Base-by-base conservation (phyloP, 1,140 invertebrate genomes). In the Leptinotarsa undecemlineata region DNA sequence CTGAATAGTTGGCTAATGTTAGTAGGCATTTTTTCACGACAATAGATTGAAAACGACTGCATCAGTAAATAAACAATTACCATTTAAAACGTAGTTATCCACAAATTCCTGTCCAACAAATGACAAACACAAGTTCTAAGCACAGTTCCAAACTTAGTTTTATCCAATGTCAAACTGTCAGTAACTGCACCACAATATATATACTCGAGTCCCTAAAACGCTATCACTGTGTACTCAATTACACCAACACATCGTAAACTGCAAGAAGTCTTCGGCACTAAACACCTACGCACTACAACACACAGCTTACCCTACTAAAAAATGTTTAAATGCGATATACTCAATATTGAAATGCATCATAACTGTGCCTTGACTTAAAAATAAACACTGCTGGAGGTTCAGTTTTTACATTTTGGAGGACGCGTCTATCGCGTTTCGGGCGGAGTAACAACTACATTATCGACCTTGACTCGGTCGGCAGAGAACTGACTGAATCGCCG, bases 41-140 rank as follows among this genome's bases (percentile, higher is more conserved):
- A 42, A 42, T 11, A 0, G 2, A 33, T 26, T 26, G 26, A 26
- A 26, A 26, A 26, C 6, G 6, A 6, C 26, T 33, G 26, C 26
- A 15, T 13, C 51, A 17, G 2, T 57, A 17, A 19, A 57, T 57
- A 66, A 66, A 66, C 26, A 66, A 23, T 66, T 66, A 66, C 63
- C 63, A 66, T 66, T 33, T 66, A 66, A 66, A 66, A 66, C 63
- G 63, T 23, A 66, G 63, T 15, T 66, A 66, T 66, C 63, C 63
- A 23, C 26, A 66, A 66, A 66, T 5, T 66, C 4, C 51, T 57
- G 51, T 57, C 51, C 51, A 57, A 57, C 51, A 57, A 57, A 57
- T 17, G n/a, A 57, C 51, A 15, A 57, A 15, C 17, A 57, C 15
- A 15, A 57, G 51, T 57, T 57, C n/a, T 19, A n/a, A 57, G 17